phyloP scores from a whole-genome alignment of 2,113 vertebrate species.

The Trachemys scripta region DNA sequence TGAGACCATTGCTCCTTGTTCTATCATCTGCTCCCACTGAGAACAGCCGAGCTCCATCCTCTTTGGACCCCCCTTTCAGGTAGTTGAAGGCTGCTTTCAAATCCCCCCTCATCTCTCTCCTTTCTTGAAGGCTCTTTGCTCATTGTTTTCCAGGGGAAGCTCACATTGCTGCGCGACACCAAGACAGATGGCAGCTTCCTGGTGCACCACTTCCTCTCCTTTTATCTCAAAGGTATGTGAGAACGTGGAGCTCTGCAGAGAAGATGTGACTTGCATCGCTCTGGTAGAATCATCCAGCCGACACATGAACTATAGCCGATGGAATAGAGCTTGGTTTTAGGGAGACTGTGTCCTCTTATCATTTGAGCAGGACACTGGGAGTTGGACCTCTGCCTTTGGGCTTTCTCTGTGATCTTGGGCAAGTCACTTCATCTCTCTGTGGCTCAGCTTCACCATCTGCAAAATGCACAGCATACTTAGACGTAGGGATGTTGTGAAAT shows the following conservation, averaged over 20 bases:
- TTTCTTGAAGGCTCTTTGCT: background rate
- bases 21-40: no score
- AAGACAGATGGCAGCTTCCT: constrained; percentile 93
- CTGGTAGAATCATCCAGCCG: background rate
- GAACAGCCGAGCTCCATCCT: no score
- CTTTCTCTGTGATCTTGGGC: background rate
- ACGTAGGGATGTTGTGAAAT: background rate
- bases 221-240: constrained; percentile 90
- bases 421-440: rapidly evolving
- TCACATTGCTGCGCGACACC: constrained; percentile 86
- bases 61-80: no score
- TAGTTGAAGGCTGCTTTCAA: no score
- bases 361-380: background rate
- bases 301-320: rapidly evolving
- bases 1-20: no score
- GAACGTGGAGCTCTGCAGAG: background rate
- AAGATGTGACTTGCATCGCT: background rate
- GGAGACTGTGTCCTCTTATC: rapidly evolving
- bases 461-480: background rate
- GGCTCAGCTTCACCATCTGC: rapidly evolving
- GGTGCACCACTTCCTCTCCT: constrained; percentile 94
- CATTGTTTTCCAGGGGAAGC: constrained; percentile 80
- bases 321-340: background rate
- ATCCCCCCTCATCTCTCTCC: no score
- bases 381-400: background rate